Base-by-base conservation (phyloP, 2,113 vertebrate species). In the Tetraodon nigroviridis region DNA sequence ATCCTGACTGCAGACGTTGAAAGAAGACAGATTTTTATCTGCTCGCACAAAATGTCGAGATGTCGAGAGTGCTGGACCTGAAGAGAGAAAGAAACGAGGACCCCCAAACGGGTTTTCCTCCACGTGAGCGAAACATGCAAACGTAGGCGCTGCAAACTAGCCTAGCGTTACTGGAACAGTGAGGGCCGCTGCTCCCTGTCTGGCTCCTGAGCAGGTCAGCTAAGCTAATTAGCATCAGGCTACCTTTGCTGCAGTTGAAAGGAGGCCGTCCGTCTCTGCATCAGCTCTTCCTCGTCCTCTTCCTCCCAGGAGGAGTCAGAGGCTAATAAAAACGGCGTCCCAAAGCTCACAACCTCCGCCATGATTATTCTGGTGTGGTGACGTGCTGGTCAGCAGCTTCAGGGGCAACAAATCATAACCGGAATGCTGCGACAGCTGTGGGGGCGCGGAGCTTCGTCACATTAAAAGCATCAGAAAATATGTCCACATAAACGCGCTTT, bases 371-470 rank as follows among this genome's bases (percentile, higher is more conserved):
- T 69, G 24, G 27, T 47, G 48, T 44, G 46, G 61, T 54, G 50
- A 65, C 61, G 44, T 73, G 64, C 59, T 41, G 66, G 65, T 79
- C 83, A 69, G 73, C 69, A 74, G 29, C 70, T 70, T 76, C 47
- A 21, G 47, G 60, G 61, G 45, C 48, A 67, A 32, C 76, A 17
- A 59, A 67, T 59, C 54, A 54, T 49, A 63, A 37, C 22, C 20
- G n/a, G 14, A 17, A 51, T 21, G 61, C 47, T 7, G 2, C 14
- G 27, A 65, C 64, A 49, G 29, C 46, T 65, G 14, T 22, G 51
- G 58, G 1, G 6, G 27, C 11, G 53, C n/a, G 13, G 19, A 27
- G 37, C 47, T n/a, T 22, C 54, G 47, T 75, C 61, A 20, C 49
- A 63, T 46, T 1, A 14, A 19, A 55, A 60, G 42, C 54, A 41